A percentile compares a stretch with the other conserved stretches of the same genome.
These are phyloP conservation scores for Loripinus fragilis DNA, from an alignment of 2,888 invertebrate genomes.

Conservation along the genomic window DNA sequence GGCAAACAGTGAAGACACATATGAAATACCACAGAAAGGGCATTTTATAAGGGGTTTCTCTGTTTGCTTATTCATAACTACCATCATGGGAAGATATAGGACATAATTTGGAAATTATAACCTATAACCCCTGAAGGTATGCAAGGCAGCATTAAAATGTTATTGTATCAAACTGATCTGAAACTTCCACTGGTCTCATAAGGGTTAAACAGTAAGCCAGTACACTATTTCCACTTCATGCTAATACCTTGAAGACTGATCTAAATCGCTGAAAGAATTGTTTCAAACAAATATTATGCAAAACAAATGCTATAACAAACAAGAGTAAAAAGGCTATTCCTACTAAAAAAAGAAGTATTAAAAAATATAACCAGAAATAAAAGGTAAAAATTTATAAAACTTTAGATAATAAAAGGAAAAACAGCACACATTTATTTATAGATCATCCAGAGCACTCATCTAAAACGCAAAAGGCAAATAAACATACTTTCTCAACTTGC, in stretches of 20 bases:
- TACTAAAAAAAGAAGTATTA: too few species aligned
- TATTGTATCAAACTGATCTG: not conserved
- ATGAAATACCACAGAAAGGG: too few species aligned
- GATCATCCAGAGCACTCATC: conserved; percentile 11
- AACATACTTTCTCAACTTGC: conserved; percentile 47
- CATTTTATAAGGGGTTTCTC: too few species aligned
- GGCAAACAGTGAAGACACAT: too few species aligned
- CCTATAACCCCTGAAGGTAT: too few species aligned
- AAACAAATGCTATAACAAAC: not conserved
- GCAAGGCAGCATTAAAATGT: too few species aligned
- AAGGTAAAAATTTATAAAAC: not conserved
- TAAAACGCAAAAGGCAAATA: conserved; percentile 10
- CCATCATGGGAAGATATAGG: too few species aligned
- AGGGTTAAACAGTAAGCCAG: not conserved
- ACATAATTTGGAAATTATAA: too few species aligned
- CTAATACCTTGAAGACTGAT: conserved; percentile 37
- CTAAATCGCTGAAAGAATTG: conserved; percentile 39
- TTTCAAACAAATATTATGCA: not conserved
- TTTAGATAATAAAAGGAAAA: not conserved
- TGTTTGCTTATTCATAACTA: too few species aligned
- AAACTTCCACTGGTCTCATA: not conserved
- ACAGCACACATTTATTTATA: conserved; percentile 14
- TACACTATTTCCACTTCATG: conserved; percentile 26
- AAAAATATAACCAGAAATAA: not conserved
- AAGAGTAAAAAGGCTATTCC: not conserved